Evolutionary conservation across 2,113 vertebrate species (phyloP).

Genomic region (rat (Rattus norvegicus)): DNA sequence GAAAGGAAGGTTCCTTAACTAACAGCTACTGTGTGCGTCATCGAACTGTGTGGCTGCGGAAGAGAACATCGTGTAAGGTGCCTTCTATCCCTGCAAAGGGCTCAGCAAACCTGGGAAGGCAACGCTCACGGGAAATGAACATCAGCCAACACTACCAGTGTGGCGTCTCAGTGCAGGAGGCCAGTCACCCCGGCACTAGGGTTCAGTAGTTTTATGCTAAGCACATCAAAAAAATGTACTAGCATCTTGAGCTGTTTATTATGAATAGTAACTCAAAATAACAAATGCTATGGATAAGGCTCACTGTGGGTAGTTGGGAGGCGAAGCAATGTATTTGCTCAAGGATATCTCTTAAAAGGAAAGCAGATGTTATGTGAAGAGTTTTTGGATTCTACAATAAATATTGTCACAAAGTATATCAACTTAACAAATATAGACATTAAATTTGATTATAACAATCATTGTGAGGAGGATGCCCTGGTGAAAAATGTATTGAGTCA

Average conservation of each 20-base stretch:
- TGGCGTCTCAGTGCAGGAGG: not conserved
- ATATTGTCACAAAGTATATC: not conserved
- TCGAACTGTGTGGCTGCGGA: not conserved
- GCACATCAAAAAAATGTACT: not conserved
- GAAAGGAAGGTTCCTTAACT: not conserved
- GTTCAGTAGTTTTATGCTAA: constrained; percentile 40
- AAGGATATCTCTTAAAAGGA: constrained; percentile 21
- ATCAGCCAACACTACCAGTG: not conserved
- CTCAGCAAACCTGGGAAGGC: not conserved
- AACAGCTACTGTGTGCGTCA: not conserved
- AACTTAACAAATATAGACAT: not conserved
- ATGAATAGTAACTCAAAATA: constrained; percentile 29
- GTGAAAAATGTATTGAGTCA: constrained; percentile 47
- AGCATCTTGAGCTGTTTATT: not conserved
- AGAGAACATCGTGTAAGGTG: not conserved
- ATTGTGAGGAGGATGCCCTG: constrained; percentile 5
- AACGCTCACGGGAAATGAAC: not conserved
- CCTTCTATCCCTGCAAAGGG: not conserved
- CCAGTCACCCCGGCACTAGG: not conserved
- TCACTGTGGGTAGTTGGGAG: not conserved
- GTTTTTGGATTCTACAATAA: not conserved
- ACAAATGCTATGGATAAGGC: not conserved
- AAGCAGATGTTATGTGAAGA: not conserved
- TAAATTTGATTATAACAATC: constrained; percentile 19
- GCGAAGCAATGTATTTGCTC: not conserved